Percentiles rank a stretch among this genome's conserved stretches.
phyloP scores from a whole-genome alignment of 2,113 vertebrate species.

The Catharus fuscescens region DNA sequence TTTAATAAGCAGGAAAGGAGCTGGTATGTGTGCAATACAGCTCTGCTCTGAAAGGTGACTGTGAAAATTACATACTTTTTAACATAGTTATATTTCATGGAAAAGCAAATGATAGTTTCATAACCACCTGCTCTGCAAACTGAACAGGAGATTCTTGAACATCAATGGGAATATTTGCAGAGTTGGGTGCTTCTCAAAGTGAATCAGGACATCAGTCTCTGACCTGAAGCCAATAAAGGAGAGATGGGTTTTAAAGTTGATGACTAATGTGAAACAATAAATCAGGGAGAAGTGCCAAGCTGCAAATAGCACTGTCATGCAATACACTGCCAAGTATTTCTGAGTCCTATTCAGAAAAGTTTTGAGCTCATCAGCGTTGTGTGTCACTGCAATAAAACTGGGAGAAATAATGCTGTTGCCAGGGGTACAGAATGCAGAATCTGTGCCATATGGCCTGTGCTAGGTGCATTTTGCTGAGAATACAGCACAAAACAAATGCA shows the following conservation, averaged over 20 bases:
- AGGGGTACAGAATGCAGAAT: neutral
- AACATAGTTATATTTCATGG: neutral
- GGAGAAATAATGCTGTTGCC: neutral
- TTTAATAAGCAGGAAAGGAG: constrained; percentile 30
- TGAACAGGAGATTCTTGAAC: neutral
- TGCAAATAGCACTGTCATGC: constrained; percentile 59
- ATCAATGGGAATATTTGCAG: neutral
- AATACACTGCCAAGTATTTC: constrained; percentile 14
- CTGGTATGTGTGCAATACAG: neutral
- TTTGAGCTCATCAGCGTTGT: constrained; percentile 37
- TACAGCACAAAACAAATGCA: neutral
- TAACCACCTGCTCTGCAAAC: constrained; percentile 8
- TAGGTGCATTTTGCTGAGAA: constrained; percentile 15
- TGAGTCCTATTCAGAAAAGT: constrained; percentile 40
- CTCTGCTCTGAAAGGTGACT: constrained; percentile 10
- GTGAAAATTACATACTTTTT: constrained; percentile 19
- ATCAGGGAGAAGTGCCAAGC: constrained; percentile 42
- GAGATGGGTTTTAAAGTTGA: constrained; percentile 41
- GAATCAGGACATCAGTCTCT: constrained; percentile 10
- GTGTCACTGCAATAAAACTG: neutral
- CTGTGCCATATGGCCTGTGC: neutral
- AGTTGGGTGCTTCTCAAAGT: constrained; percentile 15
- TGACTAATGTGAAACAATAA: constrained; percentile 49
- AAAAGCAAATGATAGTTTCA: constrained; percentile 26
- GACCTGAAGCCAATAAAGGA: constrained; percentile 25